phyloP scores from a whole-genome alignment of 2,888 invertebrate species.

The Tribolium freemani region DNA sequence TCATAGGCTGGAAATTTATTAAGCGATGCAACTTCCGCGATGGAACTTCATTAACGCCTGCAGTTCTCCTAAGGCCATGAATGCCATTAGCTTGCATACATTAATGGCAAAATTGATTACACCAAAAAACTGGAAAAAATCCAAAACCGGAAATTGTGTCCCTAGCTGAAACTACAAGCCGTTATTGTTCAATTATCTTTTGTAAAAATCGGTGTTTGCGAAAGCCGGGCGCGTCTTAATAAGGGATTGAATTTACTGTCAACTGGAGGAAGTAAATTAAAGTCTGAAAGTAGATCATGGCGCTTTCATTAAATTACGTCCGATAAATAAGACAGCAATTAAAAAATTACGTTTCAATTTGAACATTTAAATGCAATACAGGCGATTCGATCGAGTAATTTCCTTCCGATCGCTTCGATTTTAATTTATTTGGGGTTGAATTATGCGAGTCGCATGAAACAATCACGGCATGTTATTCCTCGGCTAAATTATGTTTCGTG shows the following conservation, averaged over 20 bases:
- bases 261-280: background rate
- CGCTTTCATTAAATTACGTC: slow-evolving; percentile 17
- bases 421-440: slow-evolving; percentile 6
- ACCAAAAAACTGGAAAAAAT: background rate
- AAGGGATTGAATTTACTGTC: background rate
- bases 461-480: slow-evolving; percentile 10
- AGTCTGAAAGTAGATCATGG: slow-evolving; percentile 8
- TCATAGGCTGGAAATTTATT: background rate
- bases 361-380: slow-evolving; percentile 14
- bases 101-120: background rate
- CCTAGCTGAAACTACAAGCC: no score
- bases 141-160: no score
- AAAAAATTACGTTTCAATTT: slow-evolving; percentile 25
- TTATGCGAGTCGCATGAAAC: slow-evolving; percentile 8
- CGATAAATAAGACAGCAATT: slow-evolving; percentile 11
- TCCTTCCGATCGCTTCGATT: background rate
- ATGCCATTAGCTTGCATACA: background rate
- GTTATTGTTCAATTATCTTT: no score
- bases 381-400: slow-evolving; percentile 20
- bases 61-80: background rate
- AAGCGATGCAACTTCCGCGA: background rate
- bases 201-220: background rate
- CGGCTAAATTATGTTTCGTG: slow-evolving; percentile 16
- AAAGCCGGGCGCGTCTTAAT: background rate
- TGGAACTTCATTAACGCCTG: background rate